These are phyloP conservation scores for Thalassarche chlororhynchos DNA, from an alignment of 2,113 vertebrate genomes.

Conservation along the genomic window DNA sequence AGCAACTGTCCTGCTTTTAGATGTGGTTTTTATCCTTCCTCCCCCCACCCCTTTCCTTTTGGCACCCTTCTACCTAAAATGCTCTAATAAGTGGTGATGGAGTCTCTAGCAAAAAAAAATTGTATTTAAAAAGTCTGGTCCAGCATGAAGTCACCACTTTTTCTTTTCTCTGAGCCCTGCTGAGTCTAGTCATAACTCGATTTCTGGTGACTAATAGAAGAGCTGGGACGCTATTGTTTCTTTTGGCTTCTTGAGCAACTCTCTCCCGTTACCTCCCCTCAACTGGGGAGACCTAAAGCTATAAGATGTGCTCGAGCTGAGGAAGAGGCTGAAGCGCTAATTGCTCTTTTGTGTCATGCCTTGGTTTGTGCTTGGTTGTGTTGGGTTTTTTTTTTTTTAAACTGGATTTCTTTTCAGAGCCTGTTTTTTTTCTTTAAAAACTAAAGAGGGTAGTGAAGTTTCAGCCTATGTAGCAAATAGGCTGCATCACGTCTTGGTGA, in stretches of 20 bases:
- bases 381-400: background rate
- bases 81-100: conserved; percentile 9
- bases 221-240: conserved; percentile 54
- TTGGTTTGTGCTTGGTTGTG: background rate
- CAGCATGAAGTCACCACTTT: conserved; percentile 51
- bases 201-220: conserved; percentile 23
- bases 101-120: background rate
- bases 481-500: background rate
- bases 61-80: conserved; percentile 9
- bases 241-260: conserved; percentile 60
- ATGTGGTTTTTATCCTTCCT: background rate
- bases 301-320: background rate
- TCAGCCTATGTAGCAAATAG: background rate
- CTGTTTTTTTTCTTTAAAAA: background rate
- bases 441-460: background rate
- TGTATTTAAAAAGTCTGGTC: background rate
- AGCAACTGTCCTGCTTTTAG: conserved; percentile 3
- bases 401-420: background rate
- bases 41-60: background rate
- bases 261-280: conserved; percentile 31
- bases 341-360: background rate
- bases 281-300: conserved; percentile 16
- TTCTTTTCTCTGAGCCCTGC: conserved; percentile 41
- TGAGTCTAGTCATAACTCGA: conserved; percentile 41
- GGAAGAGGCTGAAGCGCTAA: background rate